Evolutionary conservation across 2,797 vertebrate genomes (phyloP).

Genomic region (Chaenodraco wilsoni): DNA sequence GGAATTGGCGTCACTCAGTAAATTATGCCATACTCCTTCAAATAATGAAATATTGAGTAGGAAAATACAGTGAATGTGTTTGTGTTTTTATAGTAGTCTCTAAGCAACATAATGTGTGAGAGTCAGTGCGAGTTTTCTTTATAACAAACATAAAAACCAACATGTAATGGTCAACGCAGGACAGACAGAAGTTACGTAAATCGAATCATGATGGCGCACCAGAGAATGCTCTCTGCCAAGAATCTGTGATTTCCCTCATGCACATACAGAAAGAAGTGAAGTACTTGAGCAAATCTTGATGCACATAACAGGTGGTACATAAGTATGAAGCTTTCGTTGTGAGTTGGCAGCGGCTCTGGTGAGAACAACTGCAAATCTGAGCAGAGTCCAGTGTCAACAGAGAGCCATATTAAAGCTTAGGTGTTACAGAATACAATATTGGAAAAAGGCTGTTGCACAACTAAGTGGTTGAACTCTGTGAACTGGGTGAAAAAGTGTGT

Average conservation of each 20-base stretch:
- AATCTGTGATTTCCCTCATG: conserved; percentile 59
- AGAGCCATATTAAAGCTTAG: conserved; percentile 41
- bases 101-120: conserved; percentile 20
- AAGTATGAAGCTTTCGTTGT: conserved; percentile 36
- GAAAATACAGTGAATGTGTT: background rate
- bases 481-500: conserved; percentile 17
- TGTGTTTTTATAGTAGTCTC: conserved; percentile 19
- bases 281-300: conserved; percentile 62
- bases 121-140: background rate
- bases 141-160: conserved; percentile 17
- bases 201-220: conserved; percentile 16
- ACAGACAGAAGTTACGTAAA: conserved; percentile 9
- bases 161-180: conserved; percentile 25
- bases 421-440: conserved; percentile 48
- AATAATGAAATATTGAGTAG: conserved; percentile 25
- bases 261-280: conserved; percentile 45
- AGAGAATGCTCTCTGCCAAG: conserved; percentile 47
- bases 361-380: conserved; percentile 64
- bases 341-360: conserved; percentile 54
- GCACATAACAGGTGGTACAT: conserved; percentile 70
- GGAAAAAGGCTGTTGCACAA: conserved; percentile 32
- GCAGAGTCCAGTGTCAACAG: conserved; percentile 52
- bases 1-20: background rate
- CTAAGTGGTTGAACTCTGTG: conserved; percentile 36
- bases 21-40: conserved; percentile 7